Evolutionary conservation across 2,888 invertebrate genomes (phyloP).

Genomic region (Hypolimnas misippus): DNA sequence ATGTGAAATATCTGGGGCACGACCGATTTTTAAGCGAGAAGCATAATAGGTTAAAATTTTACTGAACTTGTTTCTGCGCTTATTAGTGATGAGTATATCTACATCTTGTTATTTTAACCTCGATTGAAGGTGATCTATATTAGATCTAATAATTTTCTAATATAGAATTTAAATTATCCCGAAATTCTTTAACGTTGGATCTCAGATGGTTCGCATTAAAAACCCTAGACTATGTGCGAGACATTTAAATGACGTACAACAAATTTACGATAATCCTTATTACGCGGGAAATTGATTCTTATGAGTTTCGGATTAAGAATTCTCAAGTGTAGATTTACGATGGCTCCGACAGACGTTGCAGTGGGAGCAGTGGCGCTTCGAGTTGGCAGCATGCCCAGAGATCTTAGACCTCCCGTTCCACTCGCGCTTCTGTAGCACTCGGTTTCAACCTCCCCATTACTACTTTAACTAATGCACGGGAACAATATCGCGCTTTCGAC

Average conservation of each 20-base stretch:
- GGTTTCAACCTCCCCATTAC: slow-evolving; percentile 64
- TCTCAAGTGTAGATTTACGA: slow-evolving; percentile 49
- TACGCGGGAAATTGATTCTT: slow-evolving; percentile 54
- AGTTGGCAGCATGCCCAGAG: slow-evolving; percentile 75
- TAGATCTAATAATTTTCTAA: slow-evolving; percentile 8
- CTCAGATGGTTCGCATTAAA: slow-evolving; percentile 72
- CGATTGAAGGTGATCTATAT: slow-evolving; percentile 1
- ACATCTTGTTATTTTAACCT: background rate
- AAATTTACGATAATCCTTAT: slow-evolving; percentile 1
- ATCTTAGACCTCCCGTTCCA: slow-evolving; percentile 60
- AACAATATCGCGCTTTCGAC: slow-evolving; percentile 60
- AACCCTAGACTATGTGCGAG: slow-evolving; percentile 75
- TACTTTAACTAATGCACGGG: slow-evolving; percentile 62
- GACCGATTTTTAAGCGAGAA: slow-evolving; percentile 32
- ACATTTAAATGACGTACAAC: slow-evolving; percentile 60
- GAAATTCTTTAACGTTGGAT: slow-evolving; percentile 48
- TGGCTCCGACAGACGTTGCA: slow-evolving; percentile 64
- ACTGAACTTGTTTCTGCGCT: slow-evolving; percentile 1
- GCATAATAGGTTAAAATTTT: slow-evolving; percentile 23
- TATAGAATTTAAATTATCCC: slow-evolving; percentile 24
- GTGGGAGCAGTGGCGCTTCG: slow-evolving; percentile 68
- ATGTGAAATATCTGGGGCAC: slow-evolving; percentile 32
- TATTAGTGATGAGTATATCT: background rate
- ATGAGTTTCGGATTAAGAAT: slow-evolving; percentile 49
- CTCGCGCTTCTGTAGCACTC: slow-evolving; percentile 54